Conservation (phyloP, 1,140 invertebrate species). For the Bradynema listronoti region DNA sequence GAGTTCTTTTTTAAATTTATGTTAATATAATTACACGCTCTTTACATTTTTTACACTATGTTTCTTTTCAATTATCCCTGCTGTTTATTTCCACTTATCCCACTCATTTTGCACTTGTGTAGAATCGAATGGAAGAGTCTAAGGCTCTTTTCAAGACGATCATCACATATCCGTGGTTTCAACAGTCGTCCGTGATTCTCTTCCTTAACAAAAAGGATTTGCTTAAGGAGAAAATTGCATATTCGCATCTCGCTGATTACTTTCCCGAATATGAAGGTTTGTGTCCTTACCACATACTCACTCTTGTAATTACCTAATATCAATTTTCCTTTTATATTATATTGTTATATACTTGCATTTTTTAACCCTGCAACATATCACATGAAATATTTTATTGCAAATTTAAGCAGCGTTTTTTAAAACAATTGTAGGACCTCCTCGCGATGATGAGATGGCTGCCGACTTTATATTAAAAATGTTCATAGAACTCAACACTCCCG, state of each 20-base stretch:
- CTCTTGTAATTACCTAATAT: no score
- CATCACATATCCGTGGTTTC: constrained; percentile 99
- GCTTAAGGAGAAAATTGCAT: constrained; percentile 92
- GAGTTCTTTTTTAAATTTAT: constrained; percentile 40
- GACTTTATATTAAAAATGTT: constrained; percentile 99
- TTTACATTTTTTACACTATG: no score
- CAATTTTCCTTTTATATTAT: constrained; percentile 55
- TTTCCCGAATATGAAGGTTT: constrained; percentile 99
- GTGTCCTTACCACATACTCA: no score
- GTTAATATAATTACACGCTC: no score
- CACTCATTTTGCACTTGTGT: no score
- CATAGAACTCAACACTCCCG: constrained; percentile 97
- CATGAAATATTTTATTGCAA: constrained; percentile 7
- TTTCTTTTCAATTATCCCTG: no score
- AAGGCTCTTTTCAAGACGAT: constrained; percentile 99
- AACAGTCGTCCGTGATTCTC: constrained; percentile 96
- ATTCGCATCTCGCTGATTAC: constrained; percentile 98
- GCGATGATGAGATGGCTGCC: constrained; percentile 92
- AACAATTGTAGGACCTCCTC: constrained; percentile 76
- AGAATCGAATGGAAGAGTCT: constrained; percentile 99
- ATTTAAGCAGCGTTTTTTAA: no score
- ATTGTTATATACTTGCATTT: constrained; percentile 10
- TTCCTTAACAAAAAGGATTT: constrained; percentile 99
- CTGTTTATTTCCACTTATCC: no score
- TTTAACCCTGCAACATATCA: constrained; percentile 1